Evolutionary conservation across 1,140 invertebrate species (phyloP), one percentile per base, ranked within the genome.

Genomic region (Leptoteleia sp.): DNA sequence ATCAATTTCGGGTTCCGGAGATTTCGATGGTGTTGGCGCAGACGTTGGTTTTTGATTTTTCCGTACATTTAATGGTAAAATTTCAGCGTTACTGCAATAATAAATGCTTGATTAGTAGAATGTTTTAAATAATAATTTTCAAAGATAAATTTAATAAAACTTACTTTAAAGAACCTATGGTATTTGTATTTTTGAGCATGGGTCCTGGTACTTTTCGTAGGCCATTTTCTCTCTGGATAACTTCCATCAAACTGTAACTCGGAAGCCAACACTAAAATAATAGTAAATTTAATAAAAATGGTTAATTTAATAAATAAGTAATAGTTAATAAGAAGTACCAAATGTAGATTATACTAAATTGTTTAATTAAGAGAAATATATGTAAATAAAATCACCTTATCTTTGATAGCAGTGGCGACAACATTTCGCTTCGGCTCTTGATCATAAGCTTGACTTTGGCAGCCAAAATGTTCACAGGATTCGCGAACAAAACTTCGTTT

Each of bases 351-450:
- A n/a, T n/a, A n/a, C n/a, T n/a, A n/a, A n/a, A n/a, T n/a, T n/a
- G n/a, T n/a, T n/a, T 25, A 25, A 25, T 3, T 25, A 25, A 25
- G 6, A 25, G 3, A 25, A 3, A 25, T 6, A 25, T 25, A 3
- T 25, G 6, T 25, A 25, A 25, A 25, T 25, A 3, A 3, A 25
- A 3, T 25, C 22, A 25, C 94, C 90, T 93, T 94, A 73, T 95
- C 94, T 84, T 92, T 95, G 38, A 93, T 91, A 25, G 97, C 98
- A 13, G 96, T 98, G 4, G 95, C 97, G 16, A 98, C 96, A 7
- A 99, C 94, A 90, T 98, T 99, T 62, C 96, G 91, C 84, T 98
- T 98, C 0, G 97, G 97, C 85, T 99, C 97, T 19, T 94, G 92
- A 90, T 99, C 98, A 85, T 98, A 98, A 40, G 96, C 96, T 40